Conservation (phyloP, 2,797 vertebrate genomes). For the Mormyrus proboscirostris region DNA sequence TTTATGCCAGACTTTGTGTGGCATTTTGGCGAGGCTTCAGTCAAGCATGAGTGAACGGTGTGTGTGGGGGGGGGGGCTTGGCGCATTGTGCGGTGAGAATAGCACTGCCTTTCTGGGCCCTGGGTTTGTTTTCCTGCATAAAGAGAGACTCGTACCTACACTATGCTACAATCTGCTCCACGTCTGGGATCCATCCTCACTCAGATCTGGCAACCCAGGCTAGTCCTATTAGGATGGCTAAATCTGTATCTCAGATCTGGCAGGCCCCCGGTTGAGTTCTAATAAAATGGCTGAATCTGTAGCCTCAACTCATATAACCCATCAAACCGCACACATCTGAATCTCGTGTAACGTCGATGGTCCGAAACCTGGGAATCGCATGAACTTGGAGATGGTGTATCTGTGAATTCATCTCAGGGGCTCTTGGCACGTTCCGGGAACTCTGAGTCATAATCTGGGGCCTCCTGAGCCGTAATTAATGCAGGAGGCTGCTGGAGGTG, state of each 20-base stretch:
- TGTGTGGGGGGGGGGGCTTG: background rate
- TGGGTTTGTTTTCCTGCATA: background rate
- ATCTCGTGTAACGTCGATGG: background rate
- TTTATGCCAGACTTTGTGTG: conserved; percentile 25
- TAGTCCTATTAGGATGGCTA: background rate
- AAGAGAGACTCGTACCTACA: background rate
- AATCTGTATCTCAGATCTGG: background rate
- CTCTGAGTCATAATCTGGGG: background rate
- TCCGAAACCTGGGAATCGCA: background rate
- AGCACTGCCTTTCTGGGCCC: background rate
- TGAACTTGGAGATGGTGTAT: background rate
- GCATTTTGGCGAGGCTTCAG: conserved; percentile 19
- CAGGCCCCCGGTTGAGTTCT: background rate
- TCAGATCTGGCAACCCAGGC: background rate
- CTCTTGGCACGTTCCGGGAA: background rate
- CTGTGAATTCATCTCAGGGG: background rate
- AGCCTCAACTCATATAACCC: background rate
- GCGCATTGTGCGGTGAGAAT: background rate
- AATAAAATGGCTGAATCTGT: background rate
- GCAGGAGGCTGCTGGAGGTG: background rate
- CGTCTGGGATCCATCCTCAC: too few species aligned
- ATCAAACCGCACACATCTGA: background rate
- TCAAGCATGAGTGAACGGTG: conserved; percentile 17
- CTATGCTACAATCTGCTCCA: background rate
- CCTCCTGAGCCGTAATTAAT: background rate